Evolutionary conservation across 2,113 vertebrate genomes (phyloP), one percentile per base, ranked within the genome.

Genomic region (Sander vitreus): DNA sequence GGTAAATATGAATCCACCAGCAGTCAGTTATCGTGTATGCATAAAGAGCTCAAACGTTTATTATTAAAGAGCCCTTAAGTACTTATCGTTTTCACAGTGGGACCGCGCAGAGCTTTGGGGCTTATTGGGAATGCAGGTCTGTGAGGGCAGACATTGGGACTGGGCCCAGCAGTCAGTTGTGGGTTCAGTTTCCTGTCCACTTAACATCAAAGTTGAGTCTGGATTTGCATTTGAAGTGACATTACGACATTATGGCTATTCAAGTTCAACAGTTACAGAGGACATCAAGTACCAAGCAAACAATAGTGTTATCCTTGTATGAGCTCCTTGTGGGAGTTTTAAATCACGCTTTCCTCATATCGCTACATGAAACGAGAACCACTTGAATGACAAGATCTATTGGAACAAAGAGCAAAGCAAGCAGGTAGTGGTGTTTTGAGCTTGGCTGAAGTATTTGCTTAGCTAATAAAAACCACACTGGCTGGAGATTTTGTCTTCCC

Each of bases 381-480:
- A 27, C 10, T 66, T 67, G 15, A 85, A 64, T n/a, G 64, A 78
- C 23, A 72, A 51, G 45, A 63, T 76, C 65, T 45, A 10, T 71
- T 48, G 65, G 18, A 89, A 81, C 47, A 50, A 80, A 66, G 5
- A 75, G 83, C 45, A 54, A 64, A 47, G 57, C 21, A 36, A 78
- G 60, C 76, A 82, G 72, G 77, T 88, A 74, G 27, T 65, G 60
- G 84, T 70, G 74, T 73, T 87, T 75, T 53, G 45, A 80, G 72
- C 48, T 90, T 78, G 78, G 83, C 84, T n/a, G 16, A 33, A 59
- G 62, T 73, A 54, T 86, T 85, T 72, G 58, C 85, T 89, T 70
- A 47, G 75, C 85, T 91, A 92, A 94, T 94, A 83, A 92, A 91
- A 94, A 93, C 73, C 92, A 89, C 36, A 73, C 90, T 90, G 90